Percentiles rank a stretch among this genome's conserved stretches.
phyloP scores from a whole-genome alignment of 2,888 invertebrate species.

The Bimastos eiseni region DNA sequence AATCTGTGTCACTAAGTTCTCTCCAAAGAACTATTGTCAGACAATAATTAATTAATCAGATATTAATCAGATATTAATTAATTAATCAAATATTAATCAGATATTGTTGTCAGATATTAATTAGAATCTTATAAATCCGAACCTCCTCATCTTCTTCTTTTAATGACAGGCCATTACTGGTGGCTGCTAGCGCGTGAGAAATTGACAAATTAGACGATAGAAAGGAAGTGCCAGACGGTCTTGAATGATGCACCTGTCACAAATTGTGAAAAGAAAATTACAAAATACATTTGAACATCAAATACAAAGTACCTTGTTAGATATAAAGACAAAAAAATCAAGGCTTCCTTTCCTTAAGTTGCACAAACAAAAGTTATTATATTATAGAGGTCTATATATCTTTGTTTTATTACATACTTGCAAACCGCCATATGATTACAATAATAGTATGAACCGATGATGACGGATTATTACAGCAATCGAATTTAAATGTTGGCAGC shows the following conservation, averaged over 20 bases:
- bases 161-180: neutral
- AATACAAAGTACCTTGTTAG: neutral
- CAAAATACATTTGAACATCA: neutral
- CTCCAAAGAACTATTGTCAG: neutral
- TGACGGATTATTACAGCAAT: too few relatives aligned
- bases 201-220: neutral
- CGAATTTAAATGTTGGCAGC: too few relatives aligned
- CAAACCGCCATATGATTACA: too few relatives aligned
- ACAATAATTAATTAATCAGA: too few relatives aligned
- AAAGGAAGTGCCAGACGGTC: neutral
- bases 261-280: neutral
- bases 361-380: too few relatives aligned
- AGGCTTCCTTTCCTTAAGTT: neutral
- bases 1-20: neutral
- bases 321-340: neutral
- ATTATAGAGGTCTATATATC: too few relatives aligned
- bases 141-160: slow-evolving; percentile 21
- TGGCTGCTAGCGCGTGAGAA: slow-evolving; percentile 10
- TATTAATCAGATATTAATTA: too few relatives aligned
- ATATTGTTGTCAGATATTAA: too few relatives aligned
- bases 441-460: too few relatives aligned
- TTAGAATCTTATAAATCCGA: neutral
- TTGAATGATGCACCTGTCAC: neutral
- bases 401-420: too few relatives aligned
- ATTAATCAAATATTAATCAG: too few relatives aligned